Evolutionary conservation across 2,888 invertebrate genomes (phyloP).

Genomic region (Tuberolachnus salignus): DNA sequence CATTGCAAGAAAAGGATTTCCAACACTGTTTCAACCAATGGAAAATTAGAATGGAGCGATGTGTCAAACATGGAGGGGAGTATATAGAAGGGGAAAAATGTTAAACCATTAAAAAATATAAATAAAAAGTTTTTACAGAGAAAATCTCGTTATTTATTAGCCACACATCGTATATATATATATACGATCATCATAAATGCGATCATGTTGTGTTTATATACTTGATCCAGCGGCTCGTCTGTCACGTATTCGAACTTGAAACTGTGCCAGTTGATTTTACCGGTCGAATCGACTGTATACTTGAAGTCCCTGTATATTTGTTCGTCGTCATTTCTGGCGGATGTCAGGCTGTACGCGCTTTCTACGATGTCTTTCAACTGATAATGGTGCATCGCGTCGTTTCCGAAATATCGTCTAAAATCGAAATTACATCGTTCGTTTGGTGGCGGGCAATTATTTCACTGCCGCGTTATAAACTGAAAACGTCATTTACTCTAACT

Average conservation of each 20-base stretch:
- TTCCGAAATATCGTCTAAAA: conserved; percentile 26
- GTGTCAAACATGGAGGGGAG: no score
- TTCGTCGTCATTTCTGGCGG: background rate
- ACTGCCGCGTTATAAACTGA: no score
- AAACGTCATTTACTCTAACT: conserved; percentile 7
- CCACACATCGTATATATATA: no score
- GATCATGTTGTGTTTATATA: background rate
- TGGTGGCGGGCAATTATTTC: no score
- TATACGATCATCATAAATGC: no score
- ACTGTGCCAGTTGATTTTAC: conserved; percentile 26
- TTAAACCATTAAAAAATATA: no score
- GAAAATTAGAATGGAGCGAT: no score
- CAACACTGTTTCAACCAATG: no score
- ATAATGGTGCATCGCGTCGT: conserved; percentile 5
- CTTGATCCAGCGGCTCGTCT: conserved; percentile 15
- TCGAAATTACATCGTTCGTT: background rate
- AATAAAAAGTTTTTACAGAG: no score
- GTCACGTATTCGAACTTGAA: conserved; percentile 29
- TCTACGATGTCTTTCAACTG: conserved; percentile 21
- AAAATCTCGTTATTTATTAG: no score
- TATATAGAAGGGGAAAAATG: no score
- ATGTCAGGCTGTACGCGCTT: conserved; percentile 18
- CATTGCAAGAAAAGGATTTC: no score
- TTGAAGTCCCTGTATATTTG: conserved; percentile 2
- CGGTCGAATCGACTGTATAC: background rate